Base-by-base conservation (phyloP, 2,888 invertebrate genomes). In the Phania funesta region DNA sequence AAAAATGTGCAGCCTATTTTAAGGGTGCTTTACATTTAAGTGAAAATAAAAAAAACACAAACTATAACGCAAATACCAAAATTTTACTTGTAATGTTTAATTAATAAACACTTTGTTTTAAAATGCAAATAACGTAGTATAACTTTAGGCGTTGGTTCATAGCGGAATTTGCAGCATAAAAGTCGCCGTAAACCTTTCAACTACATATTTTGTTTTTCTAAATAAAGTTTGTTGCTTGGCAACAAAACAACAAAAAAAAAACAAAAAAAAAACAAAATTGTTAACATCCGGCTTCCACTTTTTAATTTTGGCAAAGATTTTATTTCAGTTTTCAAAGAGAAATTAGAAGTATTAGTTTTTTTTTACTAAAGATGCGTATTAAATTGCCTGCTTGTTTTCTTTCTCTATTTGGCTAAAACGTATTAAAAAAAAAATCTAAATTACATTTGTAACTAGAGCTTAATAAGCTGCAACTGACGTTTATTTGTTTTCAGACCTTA, bases 1-100 rank as follows among this genome's bases (percentile, higher is more conserved):
- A 29, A 44, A 46, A 56, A 56, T 35, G n/a, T 67, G 24, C 60
- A 75, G 80, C 68, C 80, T 80, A 75, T 20, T 68, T 68, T 68
- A 60, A 68, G 80, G 80, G 56, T 54, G 35, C 41, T 64, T 58
- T 44, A 24, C 20, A 26, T 71, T n/a, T 11, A 64, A 16, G 32
- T 58, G 8, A 58, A 67, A 67, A 13, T 60, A 64, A 60, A 52
- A 22, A 48, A 20, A 35, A 24, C 13, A n/a, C 11, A 22, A 8
- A 20, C 6, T 5, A 16, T 18, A 48, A 54, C 71, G 46, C 35
- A 65, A 67, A 50, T 5, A 46, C 29, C 2, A n/a, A 54, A 54
- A 54, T 20, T 29, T 11, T 13, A n/a, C 20, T 56, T n/a, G 2
- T n/a, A 38, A 62, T 62, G 29, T 73, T 16, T 29, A 41, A 62